Percentiles rank a stretch among this genome's conserved stretches.
Evolutionary conservation across 2,888 invertebrate genomes (phyloP).

Genomic region (Aspidiotus rigidus): DNA sequence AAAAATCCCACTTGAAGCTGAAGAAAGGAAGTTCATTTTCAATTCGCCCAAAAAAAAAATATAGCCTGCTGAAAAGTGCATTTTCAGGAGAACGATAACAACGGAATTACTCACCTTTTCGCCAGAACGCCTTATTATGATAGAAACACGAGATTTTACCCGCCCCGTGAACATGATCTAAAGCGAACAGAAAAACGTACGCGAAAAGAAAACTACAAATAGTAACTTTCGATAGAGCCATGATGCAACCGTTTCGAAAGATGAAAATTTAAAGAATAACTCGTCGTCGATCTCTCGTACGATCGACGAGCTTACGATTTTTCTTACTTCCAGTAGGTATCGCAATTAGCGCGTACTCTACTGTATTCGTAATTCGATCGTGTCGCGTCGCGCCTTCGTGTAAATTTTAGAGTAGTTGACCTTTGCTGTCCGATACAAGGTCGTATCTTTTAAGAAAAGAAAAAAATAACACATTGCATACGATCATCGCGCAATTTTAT

Average conservation of each 20-base stretch:
- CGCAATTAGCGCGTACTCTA: constrained; percentile 8
- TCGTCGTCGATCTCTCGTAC: not conserved
- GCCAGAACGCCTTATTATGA: constrained; percentile 57
- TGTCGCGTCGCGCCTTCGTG: not conserved
- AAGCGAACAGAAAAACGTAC: not conserved
- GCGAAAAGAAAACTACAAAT: not conserved
- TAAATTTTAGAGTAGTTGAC: constrained; percentile 11
- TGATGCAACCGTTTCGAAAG: not conserved
- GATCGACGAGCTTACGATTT: not conserved
- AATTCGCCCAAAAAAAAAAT: too few species aligned
- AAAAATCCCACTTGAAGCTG: too few species aligned
- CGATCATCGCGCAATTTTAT: too few species aligned
- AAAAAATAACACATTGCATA: too few species aligned
- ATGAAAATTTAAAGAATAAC: not conserved
- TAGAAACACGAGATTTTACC: constrained; percentile 62
- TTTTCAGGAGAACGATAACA: too few species aligned
- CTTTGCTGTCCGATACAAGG: constrained; percentile 20
- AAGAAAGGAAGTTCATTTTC: too few species aligned
- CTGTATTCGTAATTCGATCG: constrained; percentile 7
- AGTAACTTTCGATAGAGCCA: not conserved
- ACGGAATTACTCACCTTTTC: constrained; percentile 53
- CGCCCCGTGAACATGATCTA: constrained; percentile 16
- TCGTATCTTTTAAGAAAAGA: constrained; percentile 7
- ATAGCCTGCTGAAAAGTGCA: too few species aligned
- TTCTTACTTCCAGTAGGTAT: not conserved